phyloP scores from a whole-genome alignment of 2,888 invertebrate genomes.

The Cheilosia vulpina region DNA sequence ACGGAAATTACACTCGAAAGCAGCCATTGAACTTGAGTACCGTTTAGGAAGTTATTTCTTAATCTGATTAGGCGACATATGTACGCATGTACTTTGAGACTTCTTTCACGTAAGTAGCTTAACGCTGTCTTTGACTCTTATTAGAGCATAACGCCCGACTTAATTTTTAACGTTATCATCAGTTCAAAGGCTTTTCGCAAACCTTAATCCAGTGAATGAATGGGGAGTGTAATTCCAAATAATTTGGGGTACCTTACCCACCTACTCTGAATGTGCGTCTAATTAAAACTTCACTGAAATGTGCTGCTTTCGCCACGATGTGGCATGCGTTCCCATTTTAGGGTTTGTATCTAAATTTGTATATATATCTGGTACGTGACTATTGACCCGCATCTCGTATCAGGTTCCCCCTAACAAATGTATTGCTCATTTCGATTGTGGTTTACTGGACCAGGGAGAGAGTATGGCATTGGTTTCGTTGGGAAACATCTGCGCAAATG shows the following conservation, averaged over 20 bases:
- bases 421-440: constrained; percentile 16
- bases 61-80: constrained; percentile 33
- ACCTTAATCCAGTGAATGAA: constrained; percentile 18
- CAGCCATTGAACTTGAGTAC: constrained; percentile 63
- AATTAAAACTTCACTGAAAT: constrained; percentile 16
- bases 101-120: constrained; percentile 36
- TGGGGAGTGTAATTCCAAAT: neutral
- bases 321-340: neutral
- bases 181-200: neutral
- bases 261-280: neutral
- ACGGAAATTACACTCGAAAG: constrained; percentile 56
- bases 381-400: constrained; percentile 40
- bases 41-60: constrained; percentile 28
- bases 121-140: neutral
- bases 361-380: constrained; percentile 38
- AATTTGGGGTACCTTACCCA: neutral
- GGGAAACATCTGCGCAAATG: constrained; percentile 48
- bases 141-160: constrained; percentile 12
- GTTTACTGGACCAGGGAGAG: constrained; percentile 39
- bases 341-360: constrained; percentile 18
- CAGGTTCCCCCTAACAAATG: constrained; percentile 7
- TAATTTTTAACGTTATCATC: neutral
- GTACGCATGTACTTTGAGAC: constrained; percentile 8
- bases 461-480: neutral
- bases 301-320: constrained; percentile 24